A percentile compares a stretch with the other conserved stretches of the same genome.
These are phyloP conservation scores for Watsonalla binaria DNA, from an alignment of 2,888 invertebrate genomes.

Conservation along the genomic window DNA sequence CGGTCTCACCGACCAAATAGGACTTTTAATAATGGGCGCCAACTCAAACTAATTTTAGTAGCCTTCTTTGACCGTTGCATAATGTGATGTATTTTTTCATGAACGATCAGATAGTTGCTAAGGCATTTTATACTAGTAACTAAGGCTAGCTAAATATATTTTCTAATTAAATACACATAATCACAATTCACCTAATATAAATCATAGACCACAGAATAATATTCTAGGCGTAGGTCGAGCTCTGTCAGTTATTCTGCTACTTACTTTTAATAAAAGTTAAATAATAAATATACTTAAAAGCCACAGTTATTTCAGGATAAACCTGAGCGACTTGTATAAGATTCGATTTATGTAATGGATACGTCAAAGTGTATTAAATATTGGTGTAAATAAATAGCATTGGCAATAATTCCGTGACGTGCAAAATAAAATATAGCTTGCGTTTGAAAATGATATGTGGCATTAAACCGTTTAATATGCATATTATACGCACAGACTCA, in stretches of 20 bases:
- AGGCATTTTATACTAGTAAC: too few species aligned
- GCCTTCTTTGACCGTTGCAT: constrained; percentile 33
- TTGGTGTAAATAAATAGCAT: not conserved
- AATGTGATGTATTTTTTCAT: constrained; percentile 11
- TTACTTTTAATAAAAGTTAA: too few species aligned
- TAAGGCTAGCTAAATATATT: too few species aligned
- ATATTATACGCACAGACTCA: not conserved
- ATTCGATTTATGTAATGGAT: not conserved
- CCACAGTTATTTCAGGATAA: too few species aligned
- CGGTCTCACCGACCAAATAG: constrained; percentile 41
- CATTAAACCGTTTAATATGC: not conserved
- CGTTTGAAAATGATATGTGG: not conserved
- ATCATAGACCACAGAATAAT: too few species aligned
- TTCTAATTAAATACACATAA: too few species aligned
- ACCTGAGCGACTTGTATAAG: too few species aligned
- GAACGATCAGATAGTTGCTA: not conserved
- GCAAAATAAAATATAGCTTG: not conserved
- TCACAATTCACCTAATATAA: too few species aligned
- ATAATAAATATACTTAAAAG: too few species aligned
- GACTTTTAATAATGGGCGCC: constrained; percentile 64
- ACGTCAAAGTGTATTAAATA: not conserved
- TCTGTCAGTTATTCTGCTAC: too few species aligned
- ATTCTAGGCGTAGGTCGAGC: too few species aligned
- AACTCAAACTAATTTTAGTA: constrained; percentile 62
- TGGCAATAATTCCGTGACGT: too few species aligned